Evolutionary conservation across 2,113 vertebrate genomes (phyloP).

Genomic region (Saiga tatarica): DNA sequence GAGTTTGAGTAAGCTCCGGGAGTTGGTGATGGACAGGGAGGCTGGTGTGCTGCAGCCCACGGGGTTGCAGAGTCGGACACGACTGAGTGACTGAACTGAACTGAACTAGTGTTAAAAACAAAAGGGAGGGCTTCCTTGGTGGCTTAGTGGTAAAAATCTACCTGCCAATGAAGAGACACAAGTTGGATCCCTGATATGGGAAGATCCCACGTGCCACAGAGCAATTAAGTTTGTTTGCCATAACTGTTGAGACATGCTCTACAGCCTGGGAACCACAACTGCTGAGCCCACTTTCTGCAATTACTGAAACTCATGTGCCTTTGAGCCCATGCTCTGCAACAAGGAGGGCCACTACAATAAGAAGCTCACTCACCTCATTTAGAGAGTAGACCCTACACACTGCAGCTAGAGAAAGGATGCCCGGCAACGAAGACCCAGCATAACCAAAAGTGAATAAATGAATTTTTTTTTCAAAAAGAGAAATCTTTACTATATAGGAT

Average conservation of each 20-base stretch:
- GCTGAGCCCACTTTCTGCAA: not conserved
- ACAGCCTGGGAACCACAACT: not conserved
- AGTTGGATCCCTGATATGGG: not conserved
- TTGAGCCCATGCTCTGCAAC: not conserved
- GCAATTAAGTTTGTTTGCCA: not conserved
- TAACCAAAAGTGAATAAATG: not conserved
- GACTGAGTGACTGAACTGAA: not conserved
- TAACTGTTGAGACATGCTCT: not conserved
- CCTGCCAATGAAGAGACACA: not conserved
- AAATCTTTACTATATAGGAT: not conserved
- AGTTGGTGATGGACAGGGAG: not conserved
- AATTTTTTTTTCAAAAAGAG: not conserved
- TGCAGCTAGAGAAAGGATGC: not conserved
- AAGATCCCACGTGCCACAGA: not conserved
- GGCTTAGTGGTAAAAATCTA: not conserved
- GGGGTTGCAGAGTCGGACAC: rapidly evolving
- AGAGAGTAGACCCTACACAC: not conserved
- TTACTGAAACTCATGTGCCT: not conserved
- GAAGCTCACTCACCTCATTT: not conserved
- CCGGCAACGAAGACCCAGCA: not conserved
- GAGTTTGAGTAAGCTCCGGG: not conserved
- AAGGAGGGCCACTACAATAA: not conserved
- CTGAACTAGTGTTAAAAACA: not conserved
- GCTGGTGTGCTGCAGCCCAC: not conserved
- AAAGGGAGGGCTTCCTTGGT: not conserved